Evolutionary conservation across 1,140 invertebrate genomes (phyloP).

Genomic region (Drosophila persimilis): DNA sequence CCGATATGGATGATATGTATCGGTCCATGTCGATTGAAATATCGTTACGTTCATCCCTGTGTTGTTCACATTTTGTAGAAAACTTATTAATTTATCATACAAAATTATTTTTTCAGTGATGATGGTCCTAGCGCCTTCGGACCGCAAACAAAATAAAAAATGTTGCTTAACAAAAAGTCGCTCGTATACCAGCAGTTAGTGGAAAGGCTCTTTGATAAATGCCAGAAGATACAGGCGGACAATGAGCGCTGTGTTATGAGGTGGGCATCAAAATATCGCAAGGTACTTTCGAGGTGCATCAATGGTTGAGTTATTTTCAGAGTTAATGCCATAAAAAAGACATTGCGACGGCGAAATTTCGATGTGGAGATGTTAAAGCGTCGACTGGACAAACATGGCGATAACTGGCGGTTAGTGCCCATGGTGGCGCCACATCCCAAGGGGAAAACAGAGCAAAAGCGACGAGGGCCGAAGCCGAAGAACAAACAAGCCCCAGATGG

Average conservation of each 20-base stretch:
- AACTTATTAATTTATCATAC: too few relatives aligned
- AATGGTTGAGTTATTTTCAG: constrained; percentile 30
- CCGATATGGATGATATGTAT: too few relatives aligned
- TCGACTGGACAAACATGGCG: constrained; percentile 72
- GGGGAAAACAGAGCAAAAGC: constrained; percentile 74
- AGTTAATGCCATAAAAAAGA: constrained; percentile 72
- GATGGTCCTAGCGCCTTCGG: too few relatives aligned
- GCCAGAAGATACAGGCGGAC: constrained; percentile 73
- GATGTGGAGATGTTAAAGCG: constrained; percentile 72
- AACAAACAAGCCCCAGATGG: constrained; percentile 36
- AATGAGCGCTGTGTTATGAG: constrained; percentile 76
- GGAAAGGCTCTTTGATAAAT: constrained; percentile 69
- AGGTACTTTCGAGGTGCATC: background rate
- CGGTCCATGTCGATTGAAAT: too few relatives aligned
- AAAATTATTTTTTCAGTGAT: too few relatives aligned
- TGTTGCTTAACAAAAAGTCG: constrained; percentile 54
- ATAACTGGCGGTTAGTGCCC: constrained; percentile 73
- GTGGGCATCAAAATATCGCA: constrained; percentile 24
- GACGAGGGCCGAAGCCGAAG: constrained; percentile 76
- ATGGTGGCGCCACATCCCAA: constrained; percentile 74
- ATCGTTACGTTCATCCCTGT: too few relatives aligned
- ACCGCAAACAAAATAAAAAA: constrained; percentile 10
- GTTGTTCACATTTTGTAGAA: too few relatives aligned
- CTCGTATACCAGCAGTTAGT: constrained; percentile 65
- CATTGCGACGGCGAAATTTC: constrained; percentile 53